Conservation (phyloP, 2,113 vertebrate genomes). For the Cricetomys ansorgei region DNA sequence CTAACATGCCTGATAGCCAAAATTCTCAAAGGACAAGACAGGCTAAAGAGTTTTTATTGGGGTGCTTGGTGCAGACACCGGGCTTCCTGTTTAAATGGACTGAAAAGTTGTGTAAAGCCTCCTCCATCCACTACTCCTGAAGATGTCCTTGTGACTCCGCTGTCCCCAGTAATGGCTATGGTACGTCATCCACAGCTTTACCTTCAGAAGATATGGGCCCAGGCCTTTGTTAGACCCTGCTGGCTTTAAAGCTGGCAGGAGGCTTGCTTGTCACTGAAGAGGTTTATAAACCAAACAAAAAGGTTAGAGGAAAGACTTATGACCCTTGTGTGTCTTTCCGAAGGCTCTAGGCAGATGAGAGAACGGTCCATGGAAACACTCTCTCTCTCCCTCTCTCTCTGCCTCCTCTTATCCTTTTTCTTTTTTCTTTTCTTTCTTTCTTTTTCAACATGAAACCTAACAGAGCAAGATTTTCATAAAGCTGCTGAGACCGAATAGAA, state of each 20-base stretch:
- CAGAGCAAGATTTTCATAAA: neutral
- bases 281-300: neutral
- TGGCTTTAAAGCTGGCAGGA: neutral
- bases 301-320: neutral
- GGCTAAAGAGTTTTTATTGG: neutral
- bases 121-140: neutral
- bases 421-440: no score
- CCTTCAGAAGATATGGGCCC: neutral
- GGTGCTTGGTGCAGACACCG: neutral
- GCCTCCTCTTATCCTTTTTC: neutral
- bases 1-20: no score
- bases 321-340: neutral
- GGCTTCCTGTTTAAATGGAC: neutral
- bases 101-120: neutral
- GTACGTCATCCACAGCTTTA: neutral
- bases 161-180: neutral
- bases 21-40: neutral
- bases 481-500: neutral
- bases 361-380: neutral
- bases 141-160: neutral
- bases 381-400: neutral
- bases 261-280: neutral
- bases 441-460: neutral
- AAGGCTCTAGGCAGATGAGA: neutral
- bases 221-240: neutral